These are phyloP conservation scores for Hexactinellida sp. DNA, from an alignment of 37 sponge, comb jelly and placozoan species.

Conservation along the genomic window DNA sequence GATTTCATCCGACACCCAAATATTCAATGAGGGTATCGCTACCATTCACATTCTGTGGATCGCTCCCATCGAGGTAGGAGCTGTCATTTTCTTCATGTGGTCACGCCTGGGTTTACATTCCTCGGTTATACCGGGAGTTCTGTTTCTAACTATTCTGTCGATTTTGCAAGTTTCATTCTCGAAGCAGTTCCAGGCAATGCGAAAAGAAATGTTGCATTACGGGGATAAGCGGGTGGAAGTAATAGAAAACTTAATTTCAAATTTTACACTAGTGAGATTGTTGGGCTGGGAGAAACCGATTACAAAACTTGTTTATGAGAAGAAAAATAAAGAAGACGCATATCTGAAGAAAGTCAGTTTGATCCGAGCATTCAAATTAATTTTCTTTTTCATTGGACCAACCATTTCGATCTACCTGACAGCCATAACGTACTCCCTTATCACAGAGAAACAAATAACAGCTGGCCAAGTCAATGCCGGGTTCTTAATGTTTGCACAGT, in stretches of 20 bases:
- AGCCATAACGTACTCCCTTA: neutral
- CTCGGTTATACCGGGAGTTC: neutral
- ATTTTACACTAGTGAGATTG: neutral
- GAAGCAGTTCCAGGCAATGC: neutral
- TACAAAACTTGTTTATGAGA: neutral
- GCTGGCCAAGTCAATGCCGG: conserved; percentile 1
- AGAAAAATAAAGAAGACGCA: neutral
- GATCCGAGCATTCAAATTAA: neutral
- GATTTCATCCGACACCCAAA: neutral
- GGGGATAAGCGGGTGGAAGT: neutral
- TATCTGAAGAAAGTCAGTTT: neutral
- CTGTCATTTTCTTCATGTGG: conserved; percentile 4
- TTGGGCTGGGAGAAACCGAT: neutral
- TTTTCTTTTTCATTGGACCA: neutral
- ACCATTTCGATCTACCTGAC: neutral
- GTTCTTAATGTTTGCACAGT: neutral
- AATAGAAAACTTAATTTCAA: neutral
- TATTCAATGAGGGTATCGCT: neutral
- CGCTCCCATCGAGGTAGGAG: neutral
- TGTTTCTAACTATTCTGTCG: neutral
- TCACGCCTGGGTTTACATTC: neutral
- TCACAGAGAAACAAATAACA: neutral
- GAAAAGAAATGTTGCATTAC: neutral
- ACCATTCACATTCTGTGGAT: conserved; percentile 6
- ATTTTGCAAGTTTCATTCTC: neutral